These are phyloP conservation scores for Spodoptera litura DNA, from an alignment of 1,140 invertebrate species.

Conservation along the genomic window DNA sequence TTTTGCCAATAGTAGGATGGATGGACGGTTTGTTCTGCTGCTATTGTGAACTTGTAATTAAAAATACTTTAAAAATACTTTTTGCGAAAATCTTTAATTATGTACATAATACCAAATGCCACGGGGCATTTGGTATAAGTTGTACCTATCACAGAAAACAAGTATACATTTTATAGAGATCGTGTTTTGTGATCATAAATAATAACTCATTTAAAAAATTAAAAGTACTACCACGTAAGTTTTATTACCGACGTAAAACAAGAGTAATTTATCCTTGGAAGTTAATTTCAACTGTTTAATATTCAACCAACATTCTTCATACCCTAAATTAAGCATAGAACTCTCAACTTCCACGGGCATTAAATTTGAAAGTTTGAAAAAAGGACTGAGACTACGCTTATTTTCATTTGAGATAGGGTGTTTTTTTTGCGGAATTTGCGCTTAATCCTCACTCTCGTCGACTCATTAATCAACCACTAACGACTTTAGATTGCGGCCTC, in stretches of 20 bases:
- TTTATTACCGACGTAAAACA: conserved; percentile 35
- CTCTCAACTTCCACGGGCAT: conserved; percentile 48
- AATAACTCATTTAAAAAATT: conserved; percentile 31
- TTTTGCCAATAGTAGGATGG: no score
- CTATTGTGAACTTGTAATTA: no score
- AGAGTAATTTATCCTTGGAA: conserved; percentile 40
- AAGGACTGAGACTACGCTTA: conserved; percentile 48
- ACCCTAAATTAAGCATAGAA: conserved; percentile 51
- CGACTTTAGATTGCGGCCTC: conserved; percentile 62
- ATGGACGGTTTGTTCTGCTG: no score
- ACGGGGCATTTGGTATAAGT: no score
- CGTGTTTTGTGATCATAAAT: background rate
- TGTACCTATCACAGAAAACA: no score
- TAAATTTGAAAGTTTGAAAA: conserved; percentile 55
- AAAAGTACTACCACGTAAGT: conserved; percentile 32
- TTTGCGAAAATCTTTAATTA: no score
- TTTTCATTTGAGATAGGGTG: conserved; percentile 55
- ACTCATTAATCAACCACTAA: conserved; percentile 71
- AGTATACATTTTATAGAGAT: no score
- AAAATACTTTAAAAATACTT: background rate
- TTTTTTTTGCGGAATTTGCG: conserved; percentile 66
- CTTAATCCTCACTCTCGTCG: conserved; percentile 60
- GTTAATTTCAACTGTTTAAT: conserved; percentile 54
- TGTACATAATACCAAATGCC: no score
- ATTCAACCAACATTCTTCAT: conserved; percentile 51